Percentiles rank a stretch among this genome's conserved stretches.
Conservation (phyloP, 2,113 vertebrate genomes). For the Edolisoma coerulescens region DNA sequence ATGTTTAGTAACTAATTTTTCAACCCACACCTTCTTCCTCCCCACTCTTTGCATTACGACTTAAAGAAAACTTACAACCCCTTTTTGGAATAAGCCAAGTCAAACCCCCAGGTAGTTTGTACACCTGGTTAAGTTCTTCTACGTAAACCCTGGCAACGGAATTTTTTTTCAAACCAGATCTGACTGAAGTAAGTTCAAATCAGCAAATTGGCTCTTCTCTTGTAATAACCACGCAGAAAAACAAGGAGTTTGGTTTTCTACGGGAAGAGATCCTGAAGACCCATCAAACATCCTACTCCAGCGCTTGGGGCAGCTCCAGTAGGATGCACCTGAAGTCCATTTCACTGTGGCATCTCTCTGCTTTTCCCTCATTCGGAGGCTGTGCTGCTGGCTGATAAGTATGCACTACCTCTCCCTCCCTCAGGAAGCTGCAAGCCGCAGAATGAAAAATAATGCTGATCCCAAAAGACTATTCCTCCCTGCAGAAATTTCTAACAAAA, state of each 20-base stretch:
- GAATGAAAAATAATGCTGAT: neutral
- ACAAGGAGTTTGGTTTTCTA: neutral
- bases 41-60: neutral
- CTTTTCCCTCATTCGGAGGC: neutral
- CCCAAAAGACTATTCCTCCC: neutral
- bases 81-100: neutral
- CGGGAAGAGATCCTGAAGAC: neutral
- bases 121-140: neutral
- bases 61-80: neutral
- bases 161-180: neutral
- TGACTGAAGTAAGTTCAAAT: neutral
- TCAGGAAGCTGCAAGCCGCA: neutral
- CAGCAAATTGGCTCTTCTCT: neutral
- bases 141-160: neutral
- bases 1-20: neutral
- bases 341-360: neutral
- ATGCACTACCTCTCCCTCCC: neutral
- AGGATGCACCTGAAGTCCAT: neutral
- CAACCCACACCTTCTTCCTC: neutral
- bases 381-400: neutral
- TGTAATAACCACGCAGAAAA: neutral
- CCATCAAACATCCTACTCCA: neutral
- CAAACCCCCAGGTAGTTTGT: neutral
- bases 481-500: neutral
- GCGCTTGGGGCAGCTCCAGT: rapidly evolving